Base-by-base conservation (phyloP, 1,140 invertebrate species). In the Teleopsis dalmanni region DNA sequence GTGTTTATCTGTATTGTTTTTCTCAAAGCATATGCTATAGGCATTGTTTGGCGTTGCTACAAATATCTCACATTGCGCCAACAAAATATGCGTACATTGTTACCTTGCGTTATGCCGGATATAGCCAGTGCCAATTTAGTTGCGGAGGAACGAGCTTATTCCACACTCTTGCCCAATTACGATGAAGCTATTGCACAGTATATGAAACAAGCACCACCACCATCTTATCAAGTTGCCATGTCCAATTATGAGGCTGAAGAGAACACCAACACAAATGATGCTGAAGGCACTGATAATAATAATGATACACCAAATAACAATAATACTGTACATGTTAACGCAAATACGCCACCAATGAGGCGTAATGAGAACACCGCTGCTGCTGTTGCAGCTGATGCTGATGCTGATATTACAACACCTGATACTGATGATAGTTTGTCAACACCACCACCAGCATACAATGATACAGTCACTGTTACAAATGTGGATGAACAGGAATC, bases 1-100 rank as follows among this genome's bases (percentile, higher is more conserved):
- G 74, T 79, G 31, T 83, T 90, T 61, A 73, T 88, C 22, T 62
- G 82, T 27, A 80, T 84, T 36, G 81, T 90, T 56, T 75, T 87
- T 51, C 67, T 86, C 25, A 88, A 89, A 77, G 85, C 65, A 23
- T 88, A 74, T 57, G 67, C 66, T 52, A 65, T 70, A 57, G 57
- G 68, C 21, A 71, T 72, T 47, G 85, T 92, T 14, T 92, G 89
- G 89, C 79, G 86, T 37, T 91, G 88, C 75, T 91, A 91, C 75
- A 91, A 90, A 72, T 92, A 85, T 70, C 73, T 91, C 53, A 85
- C 83, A 41, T 72, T 87, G 55, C 76, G 80, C 21, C 73, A 76
- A 54, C 78, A 81, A 57, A 73, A 77, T 29, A 58, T 77, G 21
- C 75, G 76, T 23, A 76, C 72, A 43, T 68, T 80, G 23, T 73